A percentile compares a stretch with the other conserved stretches of the same genome.
Evolutionary conservation across 2,797 vertebrate species (phyloP).

Genomic region (Crossoptilon crossoptilon): DNA sequence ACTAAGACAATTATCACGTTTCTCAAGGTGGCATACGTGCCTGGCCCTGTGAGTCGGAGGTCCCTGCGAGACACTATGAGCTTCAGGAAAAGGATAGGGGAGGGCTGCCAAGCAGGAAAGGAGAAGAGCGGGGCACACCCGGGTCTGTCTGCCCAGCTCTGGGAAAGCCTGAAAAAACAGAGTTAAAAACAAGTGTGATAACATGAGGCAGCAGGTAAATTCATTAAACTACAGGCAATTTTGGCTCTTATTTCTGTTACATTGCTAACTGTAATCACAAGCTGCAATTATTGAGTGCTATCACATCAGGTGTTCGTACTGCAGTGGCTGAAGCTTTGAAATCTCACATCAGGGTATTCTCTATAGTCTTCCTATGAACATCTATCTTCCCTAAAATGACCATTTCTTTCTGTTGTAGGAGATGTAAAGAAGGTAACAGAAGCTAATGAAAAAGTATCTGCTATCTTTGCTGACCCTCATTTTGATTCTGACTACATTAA

Average conservation of each 20-base stretch:
- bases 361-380: background rate
- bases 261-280: background rate
- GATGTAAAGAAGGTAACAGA: background rate
- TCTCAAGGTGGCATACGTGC: background rate
- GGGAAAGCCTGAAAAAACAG: background rate
- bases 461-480: background rate
- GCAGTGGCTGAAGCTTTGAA: background rate
- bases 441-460: background rate
- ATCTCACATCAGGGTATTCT: accelerated
- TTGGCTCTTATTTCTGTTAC: background rate
- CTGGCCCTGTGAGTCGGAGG: background rate
- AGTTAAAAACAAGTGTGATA: background rate
- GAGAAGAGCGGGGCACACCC: background rate
- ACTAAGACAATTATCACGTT: background rate
- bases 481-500: background rate
- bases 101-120: background rate
- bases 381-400: background rate
- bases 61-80: background rate
- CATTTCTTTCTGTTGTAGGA: background rate
- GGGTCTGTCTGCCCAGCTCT: background rate
- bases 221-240: background rate
- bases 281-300: background rate
- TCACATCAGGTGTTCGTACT: background rate
- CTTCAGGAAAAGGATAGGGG: background rate
- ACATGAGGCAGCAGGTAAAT: background rate